Conservation (phyloP, 2,113 vertebrate genomes). For the Ameiurus melas region DNA sequence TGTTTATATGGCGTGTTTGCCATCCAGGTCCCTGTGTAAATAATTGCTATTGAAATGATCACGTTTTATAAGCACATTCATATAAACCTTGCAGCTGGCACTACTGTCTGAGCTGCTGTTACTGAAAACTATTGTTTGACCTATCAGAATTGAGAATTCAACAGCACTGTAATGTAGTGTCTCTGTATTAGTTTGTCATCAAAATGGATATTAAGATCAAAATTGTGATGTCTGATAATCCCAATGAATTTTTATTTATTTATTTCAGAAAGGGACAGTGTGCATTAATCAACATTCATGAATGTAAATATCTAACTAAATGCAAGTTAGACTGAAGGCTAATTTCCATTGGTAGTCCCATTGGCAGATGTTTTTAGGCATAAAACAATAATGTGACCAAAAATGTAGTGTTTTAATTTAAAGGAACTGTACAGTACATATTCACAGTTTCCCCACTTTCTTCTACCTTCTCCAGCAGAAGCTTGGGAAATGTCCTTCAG, state of each 20-base stretch:
- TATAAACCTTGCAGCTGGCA: background rate
- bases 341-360: no score
- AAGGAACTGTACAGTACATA: background rate
- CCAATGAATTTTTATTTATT: background rate
- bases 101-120: background rate
- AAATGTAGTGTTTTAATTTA: background rate
- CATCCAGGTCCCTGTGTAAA: no score
- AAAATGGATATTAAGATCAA: background rate
- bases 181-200: background rate
- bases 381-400: background rate
- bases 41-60: background rate
- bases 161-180: background rate
- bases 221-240: background rate
- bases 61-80: background rate
- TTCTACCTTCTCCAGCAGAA: slow-evolving; percentile 53
- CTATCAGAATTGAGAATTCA: background rate
- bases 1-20: background rate
- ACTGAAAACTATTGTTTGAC: background rate
- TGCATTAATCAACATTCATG: no score
- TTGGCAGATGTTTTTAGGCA: no score
- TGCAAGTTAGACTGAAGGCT: no score
- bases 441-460: background rate
- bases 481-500: slow-evolving; percentile 64
- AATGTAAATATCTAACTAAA: no score
- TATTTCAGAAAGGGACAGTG: no score